Conservation (phyloP, 2,113 vertebrate genomes). For the Barnardius zonarius region DNA sequence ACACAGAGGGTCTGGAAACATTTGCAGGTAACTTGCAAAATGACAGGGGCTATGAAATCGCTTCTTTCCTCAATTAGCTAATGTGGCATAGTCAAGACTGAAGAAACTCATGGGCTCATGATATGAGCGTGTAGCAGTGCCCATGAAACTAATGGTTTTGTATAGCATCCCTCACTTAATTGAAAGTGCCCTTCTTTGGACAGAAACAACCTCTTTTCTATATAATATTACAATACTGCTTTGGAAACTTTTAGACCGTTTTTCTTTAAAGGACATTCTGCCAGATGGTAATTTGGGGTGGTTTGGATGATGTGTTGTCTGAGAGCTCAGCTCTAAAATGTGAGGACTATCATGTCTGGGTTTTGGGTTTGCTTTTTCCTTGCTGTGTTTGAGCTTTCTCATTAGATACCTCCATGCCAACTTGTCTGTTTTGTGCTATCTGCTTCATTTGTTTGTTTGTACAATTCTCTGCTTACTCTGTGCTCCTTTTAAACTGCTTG, state of each 20-base stretch:
- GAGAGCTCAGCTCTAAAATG: not conserved
- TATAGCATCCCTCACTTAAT: not conserved
- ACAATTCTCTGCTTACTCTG: not conserved
- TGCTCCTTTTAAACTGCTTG: not conserved
- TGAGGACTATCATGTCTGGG: not conserved
- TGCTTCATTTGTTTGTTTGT: conserved; percentile 40
- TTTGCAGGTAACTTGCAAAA: not conserved
- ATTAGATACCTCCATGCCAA: conserved; percentile 26
- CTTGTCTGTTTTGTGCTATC: conserved; percentile 10
- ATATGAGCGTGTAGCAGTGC: not conserved
- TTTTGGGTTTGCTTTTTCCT: conserved; percentile 5
- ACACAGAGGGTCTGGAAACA: not conserved
- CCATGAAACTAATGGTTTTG: rapidly evolving
- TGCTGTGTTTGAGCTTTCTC: conserved; percentile 42
- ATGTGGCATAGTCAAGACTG: not conserved
- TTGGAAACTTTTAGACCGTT: conserved; percentile 11
- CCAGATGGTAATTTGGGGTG: conserved; percentile 33
- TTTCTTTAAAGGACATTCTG: not conserved
- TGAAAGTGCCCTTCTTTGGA: not conserved
- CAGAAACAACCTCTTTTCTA: not conserved
- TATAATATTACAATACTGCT: not conserved
- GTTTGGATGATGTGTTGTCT: conserved; percentile 16
- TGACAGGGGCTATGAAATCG: not conserved
- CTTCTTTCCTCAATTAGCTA: not conserved
- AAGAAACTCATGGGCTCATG: not conserved